A percentile compares a stretch with the other conserved stretches of the same genome.
Evolutionary conservation across 2,888 invertebrate genomes (phyloP).

Genomic region (Uropetala carovei): DNA sequence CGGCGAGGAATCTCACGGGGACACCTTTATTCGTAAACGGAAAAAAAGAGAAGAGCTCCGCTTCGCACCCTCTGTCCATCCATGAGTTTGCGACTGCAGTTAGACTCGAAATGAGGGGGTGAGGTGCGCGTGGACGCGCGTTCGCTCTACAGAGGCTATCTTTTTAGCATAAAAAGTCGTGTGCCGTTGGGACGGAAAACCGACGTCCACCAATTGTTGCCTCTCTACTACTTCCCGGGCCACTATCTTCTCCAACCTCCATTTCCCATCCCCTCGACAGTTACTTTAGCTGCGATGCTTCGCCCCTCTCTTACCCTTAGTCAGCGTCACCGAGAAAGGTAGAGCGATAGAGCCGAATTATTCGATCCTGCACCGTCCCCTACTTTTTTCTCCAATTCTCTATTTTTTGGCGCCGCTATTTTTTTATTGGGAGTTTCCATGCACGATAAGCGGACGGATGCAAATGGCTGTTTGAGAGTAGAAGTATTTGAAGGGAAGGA

Average conservation of each 20-base stretch:
- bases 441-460: not conserved
- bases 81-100: not conserved
- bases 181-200: not conserved
- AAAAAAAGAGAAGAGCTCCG: not conserved
- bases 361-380: not conserved
- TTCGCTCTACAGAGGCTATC: not conserved
- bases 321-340: conserved; percentile 17
- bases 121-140: not conserved
- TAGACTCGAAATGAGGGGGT: not conserved
- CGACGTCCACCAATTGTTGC: conserved; percentile 6
- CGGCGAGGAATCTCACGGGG: not conserved
- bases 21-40: conserved; percentile 18
- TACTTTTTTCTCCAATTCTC: not conserved
- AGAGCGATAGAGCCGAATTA: not conserved
- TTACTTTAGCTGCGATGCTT: not conserved
- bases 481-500: not conserved
- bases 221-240: not conserved
- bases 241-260: not conserved
- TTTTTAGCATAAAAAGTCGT: not conserved
- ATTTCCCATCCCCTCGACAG: not conserved
- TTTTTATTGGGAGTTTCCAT: not conserved
- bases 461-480: not conserved
- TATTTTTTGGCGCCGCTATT: not conserved
- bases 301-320: not conserved
- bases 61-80: not conserved